These are phyloP conservation scores for Chloroceryle inda DNA, from an alignment of 2,797 vertebrate genomes.

Conservation along the genomic window DNA sequence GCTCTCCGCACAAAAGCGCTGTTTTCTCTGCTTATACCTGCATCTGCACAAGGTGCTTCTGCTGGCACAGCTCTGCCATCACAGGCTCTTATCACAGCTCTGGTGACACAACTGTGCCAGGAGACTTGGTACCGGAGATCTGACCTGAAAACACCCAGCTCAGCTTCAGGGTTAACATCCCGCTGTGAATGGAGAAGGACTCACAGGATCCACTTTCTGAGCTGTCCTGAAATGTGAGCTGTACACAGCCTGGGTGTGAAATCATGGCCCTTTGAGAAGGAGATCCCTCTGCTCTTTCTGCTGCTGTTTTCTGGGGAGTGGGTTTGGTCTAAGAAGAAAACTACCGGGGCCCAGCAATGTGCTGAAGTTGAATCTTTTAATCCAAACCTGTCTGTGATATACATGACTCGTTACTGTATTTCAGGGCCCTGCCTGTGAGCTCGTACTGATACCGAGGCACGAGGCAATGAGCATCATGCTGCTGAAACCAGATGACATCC, in stretches of 20 bases:
- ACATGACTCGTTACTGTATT: neutral
- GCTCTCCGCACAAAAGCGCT: accelerated
- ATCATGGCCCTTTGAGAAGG: neutral
- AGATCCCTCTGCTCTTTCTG: neutral
- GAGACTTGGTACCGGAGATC: neutral
- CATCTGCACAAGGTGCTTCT: neutral
- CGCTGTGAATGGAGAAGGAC: accelerated
- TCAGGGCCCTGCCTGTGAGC: neutral
- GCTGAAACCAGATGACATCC: neutral
- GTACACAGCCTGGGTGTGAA: neutral
- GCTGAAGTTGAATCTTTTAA: neutral
- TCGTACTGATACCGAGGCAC: neutral
- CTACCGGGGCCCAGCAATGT: neutral
- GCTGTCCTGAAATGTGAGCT: neutral
- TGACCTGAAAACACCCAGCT: neutral
- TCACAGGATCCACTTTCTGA: neutral
- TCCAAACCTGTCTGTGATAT: neutral
- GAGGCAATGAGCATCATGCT: neutral
- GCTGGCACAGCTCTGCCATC: neutral
- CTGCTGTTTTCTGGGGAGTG: neutral
- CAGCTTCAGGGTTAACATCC: accelerated
- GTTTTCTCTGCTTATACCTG: neutral
- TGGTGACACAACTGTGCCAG: neutral
- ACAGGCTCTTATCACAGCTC: neutral
- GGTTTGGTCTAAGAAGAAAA: neutral